Conservation (phyloP, 2,797 vertebrate species). For the Mionectes olivaceus region DNA sequence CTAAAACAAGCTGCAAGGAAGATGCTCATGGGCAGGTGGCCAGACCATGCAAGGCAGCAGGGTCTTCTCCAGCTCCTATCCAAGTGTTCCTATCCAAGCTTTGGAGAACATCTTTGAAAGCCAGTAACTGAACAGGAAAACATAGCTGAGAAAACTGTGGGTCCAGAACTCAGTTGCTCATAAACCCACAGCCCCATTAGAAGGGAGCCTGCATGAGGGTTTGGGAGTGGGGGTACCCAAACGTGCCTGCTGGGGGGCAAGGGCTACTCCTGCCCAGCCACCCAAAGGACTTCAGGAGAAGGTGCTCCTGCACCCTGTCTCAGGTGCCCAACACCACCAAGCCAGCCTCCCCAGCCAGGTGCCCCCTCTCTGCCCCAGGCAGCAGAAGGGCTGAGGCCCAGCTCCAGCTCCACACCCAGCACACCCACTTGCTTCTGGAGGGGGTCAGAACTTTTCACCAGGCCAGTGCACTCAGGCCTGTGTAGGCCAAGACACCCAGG, state of each 20-base stretch:
- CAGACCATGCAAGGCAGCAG: background rate
- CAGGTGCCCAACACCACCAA: background rate
- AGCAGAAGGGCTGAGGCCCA: fast-evolving
- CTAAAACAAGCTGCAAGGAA: background rate
- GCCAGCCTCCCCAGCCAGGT: background rate
- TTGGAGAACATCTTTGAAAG: fast-evolving
- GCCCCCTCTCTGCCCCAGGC: background rate
- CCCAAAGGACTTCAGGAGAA: background rate
- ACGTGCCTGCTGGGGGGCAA: background rate
- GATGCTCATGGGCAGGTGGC: background rate
- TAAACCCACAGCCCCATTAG: background rate
- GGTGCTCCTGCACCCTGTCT: background rate
- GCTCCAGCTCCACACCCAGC: background rate
- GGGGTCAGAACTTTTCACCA: fast-evolving
- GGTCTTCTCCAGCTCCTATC: background rate
- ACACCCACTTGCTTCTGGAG: fast-evolving
- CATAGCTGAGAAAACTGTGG: background rate
- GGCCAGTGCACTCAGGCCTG: background rate
- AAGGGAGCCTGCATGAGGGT: fast-evolving
- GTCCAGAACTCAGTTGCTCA: background rate
- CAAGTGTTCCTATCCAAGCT: background rate
- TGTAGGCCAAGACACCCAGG: fast-evolving
- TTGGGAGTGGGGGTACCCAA: background rate
- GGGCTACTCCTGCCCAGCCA: background rate
- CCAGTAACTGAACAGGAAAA: background rate